Percentiles rank a stretch among this genome's conserved stretches.
phyloP scores from a whole-genome alignment of 2,888 invertebrate genomes.

The Erebia ligea region DNA sequence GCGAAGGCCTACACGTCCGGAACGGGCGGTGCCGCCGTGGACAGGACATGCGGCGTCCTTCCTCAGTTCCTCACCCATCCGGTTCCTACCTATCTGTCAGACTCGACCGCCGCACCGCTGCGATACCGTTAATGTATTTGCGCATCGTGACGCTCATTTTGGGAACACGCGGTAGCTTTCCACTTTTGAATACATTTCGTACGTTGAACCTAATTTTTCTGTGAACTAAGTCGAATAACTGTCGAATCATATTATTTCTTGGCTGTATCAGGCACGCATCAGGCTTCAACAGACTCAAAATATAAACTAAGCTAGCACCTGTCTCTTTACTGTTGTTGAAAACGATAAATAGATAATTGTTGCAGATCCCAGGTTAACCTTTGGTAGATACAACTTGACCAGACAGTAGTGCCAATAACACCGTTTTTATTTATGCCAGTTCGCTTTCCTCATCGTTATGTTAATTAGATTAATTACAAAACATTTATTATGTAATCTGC shows the following conservation, averaged over 20 bases:
- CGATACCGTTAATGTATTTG: conserved; percentile 66
- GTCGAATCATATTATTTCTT: conserved; percentile 14
- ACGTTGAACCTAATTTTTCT: conserved; percentile 39
- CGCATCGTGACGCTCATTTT: conserved; percentile 54
- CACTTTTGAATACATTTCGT: conserved; percentile 42
- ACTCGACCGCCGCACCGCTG: conserved; percentile 42
- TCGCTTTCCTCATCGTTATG: conserved; percentile 37
- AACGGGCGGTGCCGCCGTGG: conserved; percentile 25
- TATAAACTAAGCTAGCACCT: neutral
- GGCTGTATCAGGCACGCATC: neutral
- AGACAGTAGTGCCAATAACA: conserved; percentile 28
- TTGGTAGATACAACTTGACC: neutral
- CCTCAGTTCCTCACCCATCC: conserved; percentile 56
- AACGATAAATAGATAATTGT: neutral
- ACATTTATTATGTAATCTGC: conserved; percentile 33
- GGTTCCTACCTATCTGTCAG: conserved; percentile 48
- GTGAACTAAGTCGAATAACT: conserved; percentile 10
- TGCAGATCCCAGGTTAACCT: neutral
- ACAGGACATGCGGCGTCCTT: conserved; percentile 53
- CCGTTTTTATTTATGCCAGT: conserved; percentile 35
- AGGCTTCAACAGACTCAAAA: neutral
- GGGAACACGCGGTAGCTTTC: conserved; percentile 38
- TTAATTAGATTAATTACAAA: conserved; percentile 40
- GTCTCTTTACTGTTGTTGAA: too few species aligned
- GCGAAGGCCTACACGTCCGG: conserved; percentile 57